Base-by-base conservation (phyloP, 2,888 invertebrate species). In the Acanthopleura granulata region DNA sequence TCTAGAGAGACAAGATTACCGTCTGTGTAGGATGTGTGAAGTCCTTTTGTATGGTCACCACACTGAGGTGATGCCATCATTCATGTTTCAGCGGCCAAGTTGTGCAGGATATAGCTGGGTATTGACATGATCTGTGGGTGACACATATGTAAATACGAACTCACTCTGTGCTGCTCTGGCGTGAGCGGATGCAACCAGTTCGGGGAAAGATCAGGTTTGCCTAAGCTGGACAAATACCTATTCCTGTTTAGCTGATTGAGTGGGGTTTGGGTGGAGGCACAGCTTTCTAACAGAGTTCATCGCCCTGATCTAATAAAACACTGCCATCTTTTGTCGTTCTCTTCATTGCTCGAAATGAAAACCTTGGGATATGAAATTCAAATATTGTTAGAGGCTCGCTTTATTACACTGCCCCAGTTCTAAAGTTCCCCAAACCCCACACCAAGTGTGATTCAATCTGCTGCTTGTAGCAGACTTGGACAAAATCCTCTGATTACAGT, bases 351-450 rank as follows among this genome's bases (percentile, higher is more conserved):
- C 22, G 66, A 27, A 66, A 27, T 66, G 66, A 66, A 66, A 66
- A 66, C 22, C 27, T 15, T 25, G 25, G 66, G 66, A 66, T 66
- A 66, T 66, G 66, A 66, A 66, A 66, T 66, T 66, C 66, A 66
- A 66, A 66, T 66, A 66, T 66, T 66, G 66, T 66, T 18, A 66
- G 29, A 66, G 66, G 66, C 25, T 66, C 25, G 66, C 66, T 66
- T 66, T 66, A 66, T 66, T 22, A 66, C 27, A 27, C 22, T 12
- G 18, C 22, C 14, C n/a, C 66, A 16, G 66, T 27, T 6, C 25
- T 22, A 22, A 66, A 66, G 29, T 3, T 6, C 22, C 66, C 16
- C n/a, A n/a, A 27, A 3, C 3, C 29, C 18, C 22, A 6, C n/a
- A 22, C n/a, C 22, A n/a, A 22, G 57, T 57, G 22, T 57, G 57